These are phyloP conservation scores for Philotrypesis tridentata DNA, from an alignment of 1,140 invertebrate genomes.

Conservation along the genomic window DNA sequence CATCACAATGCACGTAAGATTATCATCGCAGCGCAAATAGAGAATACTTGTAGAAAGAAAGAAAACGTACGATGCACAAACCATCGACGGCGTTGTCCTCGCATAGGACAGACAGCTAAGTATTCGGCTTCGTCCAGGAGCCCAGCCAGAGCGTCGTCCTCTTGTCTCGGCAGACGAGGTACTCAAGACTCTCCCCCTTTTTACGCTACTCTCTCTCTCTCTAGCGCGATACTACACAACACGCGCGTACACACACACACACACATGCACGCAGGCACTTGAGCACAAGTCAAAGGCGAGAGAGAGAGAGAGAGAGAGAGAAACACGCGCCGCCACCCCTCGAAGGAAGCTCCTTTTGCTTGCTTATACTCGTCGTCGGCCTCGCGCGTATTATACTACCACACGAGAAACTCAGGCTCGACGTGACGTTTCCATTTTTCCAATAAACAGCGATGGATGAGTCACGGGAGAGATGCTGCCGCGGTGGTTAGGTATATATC, in stretches of 20 bases:
- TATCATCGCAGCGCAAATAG: no score
- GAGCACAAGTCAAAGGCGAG: neutral
- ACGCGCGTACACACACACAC: no score
- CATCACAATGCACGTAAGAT: neutral
- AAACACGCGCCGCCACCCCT: neutral
- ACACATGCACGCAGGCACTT: neutral
- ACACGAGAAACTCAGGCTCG: neutral
- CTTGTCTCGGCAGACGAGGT: neutral
- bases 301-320: neutral
- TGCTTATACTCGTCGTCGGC: neutral
- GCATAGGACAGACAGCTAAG: neutral
- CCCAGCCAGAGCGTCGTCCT: neutral
- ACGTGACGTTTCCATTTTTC: conserved; percentile 48
- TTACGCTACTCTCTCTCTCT: neutral
- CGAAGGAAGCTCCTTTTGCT: neutral
- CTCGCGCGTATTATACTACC: conserved; percentile 4
- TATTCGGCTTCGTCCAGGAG: neutral
- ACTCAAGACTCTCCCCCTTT: neutral
- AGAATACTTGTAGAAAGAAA: no score
- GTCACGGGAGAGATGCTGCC: conserved; percentile 22
- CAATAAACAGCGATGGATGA: conserved; percentile 42
- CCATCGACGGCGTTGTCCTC: neutral
- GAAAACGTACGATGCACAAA: no score
- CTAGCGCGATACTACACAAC: neutral
- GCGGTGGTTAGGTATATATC: neutral